phyloP scores from a whole-genome alignment of 2,888 invertebrate genomes.

The Melieria picta region DNA sequence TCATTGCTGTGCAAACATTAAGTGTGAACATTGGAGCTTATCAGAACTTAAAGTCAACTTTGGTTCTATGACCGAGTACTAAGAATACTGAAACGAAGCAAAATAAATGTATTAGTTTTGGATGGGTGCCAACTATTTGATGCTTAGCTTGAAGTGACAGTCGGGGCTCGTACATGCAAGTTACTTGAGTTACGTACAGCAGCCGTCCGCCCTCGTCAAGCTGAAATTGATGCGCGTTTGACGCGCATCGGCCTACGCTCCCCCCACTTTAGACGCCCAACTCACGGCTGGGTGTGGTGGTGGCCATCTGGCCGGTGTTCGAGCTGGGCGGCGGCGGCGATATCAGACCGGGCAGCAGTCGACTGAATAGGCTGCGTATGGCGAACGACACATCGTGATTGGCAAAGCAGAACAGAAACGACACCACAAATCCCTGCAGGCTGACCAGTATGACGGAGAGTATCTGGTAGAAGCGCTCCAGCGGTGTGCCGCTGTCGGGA shows the following conservation, averaged over 20 bases:
- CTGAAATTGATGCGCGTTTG: too few species aligned
- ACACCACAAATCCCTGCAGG: conserved; percentile 78
- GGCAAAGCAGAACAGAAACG: conserved; percentile 79
- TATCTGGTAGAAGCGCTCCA: conserved; percentile 73
- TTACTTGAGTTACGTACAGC: too few species aligned
- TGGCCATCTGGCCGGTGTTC: conserved; percentile 64
- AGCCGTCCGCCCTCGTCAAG: too few species aligned
- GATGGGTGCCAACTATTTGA: too few species aligned
- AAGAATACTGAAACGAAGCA: too few species aligned
- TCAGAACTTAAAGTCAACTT: too few species aligned
- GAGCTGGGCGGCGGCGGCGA: conserved; percentile 60
- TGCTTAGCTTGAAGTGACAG: too few species aligned
- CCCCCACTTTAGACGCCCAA: conserved; percentile 59
- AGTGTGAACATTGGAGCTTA: too few species aligned
- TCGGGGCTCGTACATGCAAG: too few species aligned
- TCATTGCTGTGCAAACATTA: too few species aligned
- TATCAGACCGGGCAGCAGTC: conserved; percentile 60
- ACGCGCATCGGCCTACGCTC: neutral
- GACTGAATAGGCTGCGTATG: conserved; percentile 66
- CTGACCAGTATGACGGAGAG: conserved; percentile 76
- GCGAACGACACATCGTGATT: conserved; percentile 77
- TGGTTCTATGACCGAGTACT: too few species aligned
- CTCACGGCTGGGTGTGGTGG: conserved; percentile 65
- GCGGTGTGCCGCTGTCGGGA: conserved; percentile 70
- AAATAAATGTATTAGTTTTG: too few species aligned